Evolutionary conservation across 1,140 invertebrate species (phyloP), one percentile per base, ranked within the genome.

Genomic region (Bursaphelenchus mucronatus): DNA sequence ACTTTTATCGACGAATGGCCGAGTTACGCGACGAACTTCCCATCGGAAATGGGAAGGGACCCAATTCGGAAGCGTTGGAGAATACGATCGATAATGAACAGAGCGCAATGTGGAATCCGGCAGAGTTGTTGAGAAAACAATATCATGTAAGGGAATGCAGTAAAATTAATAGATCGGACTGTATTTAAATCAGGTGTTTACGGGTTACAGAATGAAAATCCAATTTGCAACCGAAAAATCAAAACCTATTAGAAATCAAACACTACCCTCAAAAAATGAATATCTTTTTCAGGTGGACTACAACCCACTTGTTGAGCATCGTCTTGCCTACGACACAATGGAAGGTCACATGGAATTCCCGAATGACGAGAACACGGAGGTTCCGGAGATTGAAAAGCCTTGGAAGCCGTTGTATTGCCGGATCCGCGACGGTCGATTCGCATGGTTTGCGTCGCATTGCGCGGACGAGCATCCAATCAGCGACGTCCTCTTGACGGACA

Each of bases 271-370:
- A 30, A 30, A 30, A 30, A 30, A 30, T 30, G 2, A 30, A 30
- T 30, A 1, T 45, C 30, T 2, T 19, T 65, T 69, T 66, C n/a
- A 74, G 47, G 55, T 73, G 13, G 74, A 73, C 55, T 73, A 74
- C 51, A 73, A 76, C 40, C 71, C 71, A 40, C 50, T 76, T 8
- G 63, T 73, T 10, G 71, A 73, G 49, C 73, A 70, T 11, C 56
- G 72, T 6, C 71, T 15, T 40, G 45, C 68, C 19, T 74, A 69
- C 64, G 52, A 61, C 13, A 78, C 66, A 10, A 80, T 80, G 79
- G 78, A 81, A 63, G 78, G 78, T 0, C 78, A 80, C 59, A 47
- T 80, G 45, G 78, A 80, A 59, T 66, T 80, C 30, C 73, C 73
- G 9, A 66, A 67, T 8, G 57, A 71, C n/a, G 75, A 73, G 17